Conservation (phyloP, 2,113 vertebrate genomes). For the Zosterops japonicus region DNA sequence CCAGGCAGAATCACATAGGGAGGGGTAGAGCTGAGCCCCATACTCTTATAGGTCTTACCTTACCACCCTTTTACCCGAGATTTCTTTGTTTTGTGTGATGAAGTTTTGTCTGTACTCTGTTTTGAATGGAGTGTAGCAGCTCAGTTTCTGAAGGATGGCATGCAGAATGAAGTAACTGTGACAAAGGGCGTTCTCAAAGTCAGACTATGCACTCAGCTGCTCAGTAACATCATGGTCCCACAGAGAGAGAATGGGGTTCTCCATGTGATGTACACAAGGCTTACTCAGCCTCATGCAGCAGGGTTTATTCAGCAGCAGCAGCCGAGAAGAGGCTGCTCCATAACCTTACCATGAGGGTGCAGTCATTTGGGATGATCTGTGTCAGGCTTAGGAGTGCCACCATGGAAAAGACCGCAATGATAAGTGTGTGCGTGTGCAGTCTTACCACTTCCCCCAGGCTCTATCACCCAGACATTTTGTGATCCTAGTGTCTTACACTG, state of each 20-base stretch:
- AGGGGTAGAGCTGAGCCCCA: neutral
- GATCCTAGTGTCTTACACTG: neutral
- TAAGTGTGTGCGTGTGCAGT: neutral
- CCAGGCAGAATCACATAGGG: neutral
- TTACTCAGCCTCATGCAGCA: neutral
- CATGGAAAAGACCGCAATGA: neutral
- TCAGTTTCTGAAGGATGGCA: neutral
- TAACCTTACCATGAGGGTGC: neutral
- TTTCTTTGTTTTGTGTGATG: neutral
- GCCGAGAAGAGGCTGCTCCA: neutral
- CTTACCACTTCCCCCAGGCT: neutral
- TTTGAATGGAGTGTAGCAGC: neutral
- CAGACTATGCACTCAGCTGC: neutral
- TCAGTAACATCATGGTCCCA: neutral
- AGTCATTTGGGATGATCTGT: neutral
- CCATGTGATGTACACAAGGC: no score
- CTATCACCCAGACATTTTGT: neutral
- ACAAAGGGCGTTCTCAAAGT: neutral
- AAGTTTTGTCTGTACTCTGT: neutral
- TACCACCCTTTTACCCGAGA: neutral
- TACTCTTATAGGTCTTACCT: neutral
- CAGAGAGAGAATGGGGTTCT: neutral
- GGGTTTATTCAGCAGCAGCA: neutral
- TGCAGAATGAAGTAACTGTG: fast-evolving
- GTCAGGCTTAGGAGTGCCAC: neutral